A percentile compares a stretch with the other conserved stretches of the same genome.
Evolutionary conservation across 1,140 invertebrate species (phyloP).

Genomic region (Colletes latitarsis): DNA sequence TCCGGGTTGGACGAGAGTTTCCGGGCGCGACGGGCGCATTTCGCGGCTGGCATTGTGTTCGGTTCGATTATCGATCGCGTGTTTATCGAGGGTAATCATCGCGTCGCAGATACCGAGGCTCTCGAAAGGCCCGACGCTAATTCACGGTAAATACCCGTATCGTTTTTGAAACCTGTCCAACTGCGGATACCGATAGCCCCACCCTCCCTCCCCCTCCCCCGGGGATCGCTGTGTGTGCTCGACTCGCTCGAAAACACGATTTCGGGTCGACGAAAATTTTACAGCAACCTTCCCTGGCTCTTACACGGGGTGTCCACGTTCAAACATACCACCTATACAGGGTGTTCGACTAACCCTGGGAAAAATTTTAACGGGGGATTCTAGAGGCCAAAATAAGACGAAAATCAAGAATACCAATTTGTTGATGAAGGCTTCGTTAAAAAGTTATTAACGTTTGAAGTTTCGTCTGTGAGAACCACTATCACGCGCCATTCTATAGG

Average conservation of each 20-base stretch:
- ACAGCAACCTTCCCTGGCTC: too few species aligned
- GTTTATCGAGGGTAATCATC: constrained; percentile 32
- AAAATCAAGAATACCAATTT: too few species aligned
- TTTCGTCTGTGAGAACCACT: too few species aligned
- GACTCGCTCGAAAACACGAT: too few species aligned
- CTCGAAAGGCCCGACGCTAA: not conserved
- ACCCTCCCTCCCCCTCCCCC: not conserved
- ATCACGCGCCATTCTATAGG: too few species aligned
- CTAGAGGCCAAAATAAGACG: too few species aligned
- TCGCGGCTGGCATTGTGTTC: not conserved
- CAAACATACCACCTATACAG: too few species aligned
- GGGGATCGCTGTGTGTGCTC: not conserved
- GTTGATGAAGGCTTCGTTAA: too few species aligned
- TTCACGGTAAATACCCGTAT: constrained; percentile 30
- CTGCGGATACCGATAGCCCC: not conserved
- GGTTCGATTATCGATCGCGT: not conserved
- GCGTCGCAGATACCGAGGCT: constrained; percentile 7
- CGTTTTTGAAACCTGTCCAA: constrained; percentile 32
- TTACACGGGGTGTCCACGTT: too few species aligned
- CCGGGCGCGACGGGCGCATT: not conserved
- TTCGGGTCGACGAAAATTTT: not conserved
- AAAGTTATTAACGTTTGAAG: too few species aligned
- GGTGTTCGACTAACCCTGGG: too few species aligned
- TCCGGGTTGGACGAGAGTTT: not conserved
- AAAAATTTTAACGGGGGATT: too few species aligned